Evolutionary conservation across 2,888 invertebrate genomes (phyloP).

Genomic region (Pyralis farinalis): DNA sequence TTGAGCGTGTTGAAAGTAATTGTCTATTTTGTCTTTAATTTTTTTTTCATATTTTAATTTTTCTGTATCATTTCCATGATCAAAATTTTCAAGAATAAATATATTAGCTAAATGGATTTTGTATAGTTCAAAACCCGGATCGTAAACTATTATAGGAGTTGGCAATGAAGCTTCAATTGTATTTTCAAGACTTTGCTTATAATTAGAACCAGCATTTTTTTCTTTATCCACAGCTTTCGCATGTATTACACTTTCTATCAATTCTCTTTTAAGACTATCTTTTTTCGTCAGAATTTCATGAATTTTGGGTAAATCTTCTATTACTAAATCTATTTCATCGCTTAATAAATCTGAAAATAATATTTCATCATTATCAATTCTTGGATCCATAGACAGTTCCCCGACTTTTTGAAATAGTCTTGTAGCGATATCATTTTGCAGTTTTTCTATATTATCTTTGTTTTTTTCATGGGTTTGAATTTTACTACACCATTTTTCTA

Average conservation of each 20-base stretch:
- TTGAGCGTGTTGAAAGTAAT: conserved; percentile 36
- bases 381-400: conserved; percentile 42
- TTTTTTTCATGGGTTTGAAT: conserved; percentile 36
- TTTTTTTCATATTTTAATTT: conserved; percentile 42
- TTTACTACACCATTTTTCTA: conserved; percentile 49
- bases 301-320: conserved; percentile 35
- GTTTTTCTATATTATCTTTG: conserved; percentile 21
- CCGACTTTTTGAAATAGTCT: conserved; percentile 47
- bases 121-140: conserved; percentile 53
- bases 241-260: conserved; percentile 37
- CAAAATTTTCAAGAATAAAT: conserved; percentile 58
- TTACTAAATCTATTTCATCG: conserved; percentile 39
- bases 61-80: conserved; percentile 37
- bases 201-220: conserved; percentile 39
- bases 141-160: conserved; percentile 29
- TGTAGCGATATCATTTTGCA: conserved; percentile 37
- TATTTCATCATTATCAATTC: conserved; percentile 35
- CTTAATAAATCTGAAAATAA: conserved; percentile 38
- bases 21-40: conserved; percentile 40
- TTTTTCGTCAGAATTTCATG: conserved; percentile 28
- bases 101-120: conserved; percentile 46
- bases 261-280: conserved; percentile 29
- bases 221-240: conserved; percentile 35
- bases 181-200: conserved; percentile 44
- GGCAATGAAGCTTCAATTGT: conserved; percentile 47